These are phyloP conservation scores for Catonia carolina DNA, from an alignment of 2,888 invertebrate genomes.

Conservation along the genomic window DNA sequence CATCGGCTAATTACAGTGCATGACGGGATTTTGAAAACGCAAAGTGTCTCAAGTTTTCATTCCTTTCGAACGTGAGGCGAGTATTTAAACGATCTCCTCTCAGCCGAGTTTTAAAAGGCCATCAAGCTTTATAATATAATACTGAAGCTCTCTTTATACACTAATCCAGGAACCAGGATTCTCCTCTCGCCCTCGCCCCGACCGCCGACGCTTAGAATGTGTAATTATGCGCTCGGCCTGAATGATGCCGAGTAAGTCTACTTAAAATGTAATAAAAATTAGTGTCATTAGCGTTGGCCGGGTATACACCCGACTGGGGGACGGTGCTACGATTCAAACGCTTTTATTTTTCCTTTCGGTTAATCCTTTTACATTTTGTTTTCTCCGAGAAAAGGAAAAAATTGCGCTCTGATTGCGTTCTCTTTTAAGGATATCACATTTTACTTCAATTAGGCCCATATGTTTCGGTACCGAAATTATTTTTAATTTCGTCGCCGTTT, in stretches of 20 bases:
- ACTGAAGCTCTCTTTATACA: slow-evolving; percentile 1
- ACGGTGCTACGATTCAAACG: too few relatives aligned
- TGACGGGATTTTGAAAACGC: slow-evolving; percentile 25
- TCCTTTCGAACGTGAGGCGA: slow-evolving; percentile 26
- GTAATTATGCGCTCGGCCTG: slow-evolving; percentile 20
- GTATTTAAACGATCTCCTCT: slow-evolving; percentile 25
- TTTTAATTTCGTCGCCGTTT: too few relatives aligned
- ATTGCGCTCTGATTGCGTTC: too few relatives aligned
- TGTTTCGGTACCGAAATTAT: too few relatives aligned
- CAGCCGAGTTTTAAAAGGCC: slow-evolving; percentile 25
- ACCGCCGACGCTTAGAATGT: slow-evolving; percentile 20
- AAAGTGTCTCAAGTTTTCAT: slow-evolving; percentile 23
- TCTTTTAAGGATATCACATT: too few relatives aligned
- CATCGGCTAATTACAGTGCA: slow-evolving; percentile 17
- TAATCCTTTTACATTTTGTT: too few relatives aligned
- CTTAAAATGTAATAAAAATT: slow-evolving; percentile 29
- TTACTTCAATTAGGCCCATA: too few relatives aligned
- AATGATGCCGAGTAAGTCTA: slow-evolving; percentile 20
- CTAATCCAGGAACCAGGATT: slow-evolving; percentile 2
- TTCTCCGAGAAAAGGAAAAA: too few relatives aligned
- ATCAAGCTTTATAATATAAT: slow-evolving; percentile 23
- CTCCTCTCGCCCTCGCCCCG: slow-evolving; percentile 12
- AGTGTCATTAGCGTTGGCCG: slow-evolving; percentile 22
- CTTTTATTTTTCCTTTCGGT: too few relatives aligned
- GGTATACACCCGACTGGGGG: not conserved